These are phyloP conservation scores for Cygnus atratus DNA, from an alignment of 2,113 vertebrate genomes.

Conservation along the genomic window DNA sequence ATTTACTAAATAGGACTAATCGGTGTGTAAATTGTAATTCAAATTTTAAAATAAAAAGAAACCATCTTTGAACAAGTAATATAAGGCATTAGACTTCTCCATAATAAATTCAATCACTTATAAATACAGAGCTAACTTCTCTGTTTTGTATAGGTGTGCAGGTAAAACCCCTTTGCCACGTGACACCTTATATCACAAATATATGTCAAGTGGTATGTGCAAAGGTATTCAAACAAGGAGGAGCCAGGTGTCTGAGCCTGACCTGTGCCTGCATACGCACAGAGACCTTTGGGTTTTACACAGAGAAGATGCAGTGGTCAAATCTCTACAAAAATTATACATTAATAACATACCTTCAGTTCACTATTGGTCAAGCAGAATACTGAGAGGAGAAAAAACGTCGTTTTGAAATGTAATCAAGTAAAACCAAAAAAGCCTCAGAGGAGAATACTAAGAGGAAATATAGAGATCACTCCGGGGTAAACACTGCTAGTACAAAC, in stretches of 20 bases:
- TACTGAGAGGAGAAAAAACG: accelerated
- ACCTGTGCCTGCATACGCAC: not conserved
- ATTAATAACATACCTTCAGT: not conserved
- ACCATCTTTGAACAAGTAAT: not conserved
- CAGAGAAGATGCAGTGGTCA: not conserved
- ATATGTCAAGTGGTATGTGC: accelerated
- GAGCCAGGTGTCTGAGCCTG: accelerated
- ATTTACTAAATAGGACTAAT: not conserved
- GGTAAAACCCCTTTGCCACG: not conserved
- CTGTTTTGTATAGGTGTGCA: not conserved
- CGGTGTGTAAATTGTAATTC: not conserved
- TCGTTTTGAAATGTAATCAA: not conserved
- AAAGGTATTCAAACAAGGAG: not conserved
- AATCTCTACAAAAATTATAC: not conserved
- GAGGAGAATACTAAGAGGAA: not conserved
- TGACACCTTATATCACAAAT: not conserved
- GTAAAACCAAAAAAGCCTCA: not conserved
- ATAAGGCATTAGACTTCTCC: not conserved
- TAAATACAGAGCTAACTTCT: not conserved
- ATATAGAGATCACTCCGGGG: not conserved
- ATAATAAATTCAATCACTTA: not conserved
- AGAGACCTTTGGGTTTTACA: not conserved
- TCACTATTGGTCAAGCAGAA: not conserved
- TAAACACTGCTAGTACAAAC: not conserved
- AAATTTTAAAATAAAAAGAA: not conserved